These are phyloP conservation scores for Scolanthus callimorphus DNA, from an alignment of 92 coral and sea anemone genomes.

Conservation along the genomic window DNA sequence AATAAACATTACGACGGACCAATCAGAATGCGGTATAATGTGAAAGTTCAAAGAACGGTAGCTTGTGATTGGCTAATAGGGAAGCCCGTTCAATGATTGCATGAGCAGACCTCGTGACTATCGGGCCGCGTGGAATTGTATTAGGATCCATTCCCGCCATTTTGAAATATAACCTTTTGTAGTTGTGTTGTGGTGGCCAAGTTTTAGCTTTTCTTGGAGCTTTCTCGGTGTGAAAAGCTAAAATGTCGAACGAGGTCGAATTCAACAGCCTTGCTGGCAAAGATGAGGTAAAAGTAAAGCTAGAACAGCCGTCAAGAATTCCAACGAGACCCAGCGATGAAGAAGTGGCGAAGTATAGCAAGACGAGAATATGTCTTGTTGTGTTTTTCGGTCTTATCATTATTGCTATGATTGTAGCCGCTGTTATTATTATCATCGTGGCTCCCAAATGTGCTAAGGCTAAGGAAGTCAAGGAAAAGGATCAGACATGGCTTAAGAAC, in stretches of 20 bases:
- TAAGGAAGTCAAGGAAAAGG: slow-evolving; percentile 22
- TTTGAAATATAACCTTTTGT: not conserved
- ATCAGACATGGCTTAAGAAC: slow-evolving; percentile 68
- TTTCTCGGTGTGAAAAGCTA: not conserved
- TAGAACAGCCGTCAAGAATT: slow-evolving; percentile 56
- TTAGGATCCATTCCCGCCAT: slow-evolving; percentile 40
- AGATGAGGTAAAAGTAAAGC: slow-evolving; percentile 72
- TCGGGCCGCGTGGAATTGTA: slow-evolving; percentile 40
- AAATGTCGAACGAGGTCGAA: slow-evolving; percentile 77
- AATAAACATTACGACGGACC: not conserved
- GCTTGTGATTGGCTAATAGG: slow-evolving; percentile 1
- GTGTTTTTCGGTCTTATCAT: slow-evolving; percentile 73
- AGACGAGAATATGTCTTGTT: slow-evolving; percentile 76
- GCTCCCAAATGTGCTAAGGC: slow-evolving; percentile 70
- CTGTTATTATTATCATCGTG: slow-evolving; percentile 74
- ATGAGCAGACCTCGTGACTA: slow-evolving; percentile 40
- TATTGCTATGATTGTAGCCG: slow-evolving; percentile 66
- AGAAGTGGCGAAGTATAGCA: slow-evolving; percentile 81
- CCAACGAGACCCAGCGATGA: slow-evolving; percentile 76
- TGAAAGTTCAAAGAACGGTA: not conserved
- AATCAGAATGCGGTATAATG: not conserved
- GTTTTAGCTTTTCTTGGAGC: slow-evolving; percentile 2
- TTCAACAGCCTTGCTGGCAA: slow-evolving; percentile 62
- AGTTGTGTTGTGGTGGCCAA: slow-evolving; percentile 19
- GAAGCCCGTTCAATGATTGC: slow-evolving; percentile 4